Base-by-base conservation (phyloP, 2,797 vertebrate species). In the Parotocinclus haroldoi region DNA sequence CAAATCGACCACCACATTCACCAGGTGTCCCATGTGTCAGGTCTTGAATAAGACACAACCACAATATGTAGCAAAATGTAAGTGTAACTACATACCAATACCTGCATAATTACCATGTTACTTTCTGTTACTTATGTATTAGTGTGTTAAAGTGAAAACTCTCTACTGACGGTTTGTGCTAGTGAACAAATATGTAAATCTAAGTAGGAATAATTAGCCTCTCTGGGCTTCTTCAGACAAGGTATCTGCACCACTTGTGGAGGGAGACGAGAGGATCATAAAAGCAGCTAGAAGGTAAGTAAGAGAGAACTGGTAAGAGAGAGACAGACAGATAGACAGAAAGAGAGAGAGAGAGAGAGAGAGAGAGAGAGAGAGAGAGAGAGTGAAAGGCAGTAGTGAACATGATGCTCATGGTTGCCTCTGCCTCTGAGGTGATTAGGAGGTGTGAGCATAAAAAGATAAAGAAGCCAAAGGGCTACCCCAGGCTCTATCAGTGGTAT, bases 181-280 rank as follows among this genome's bases (percentile, higher is more conserved):
- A 27, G 27, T 27, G 27, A 27, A 16, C 40, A 62, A 55, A 55
- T 10, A 13, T 36, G 17, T 16, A 55, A 36, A 39, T 7, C 36
- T 42, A 58, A 46, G 40, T 52, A 49, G 45, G 46, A 42, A 76
- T 56, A 63, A 73, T 56, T 40, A 67, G 42, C 16, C 36, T 48
- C 27, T 38, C 44, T 58, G 72, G 58, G 61, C 18, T 58, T 59
- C 16, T 37, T 48, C 59, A 54, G 16, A 40, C 12, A 67, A n/a
- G 40, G 27, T 45, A 60, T 63, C 72, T 80, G 27, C 27, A 27
- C 27, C 27, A 27, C 85, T 84, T 83, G 83, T 84, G 82, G 83
- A 83, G 67, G 63, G 79, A 74, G 84, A 88, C 40, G 45, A 39
- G 8, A 63, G 39, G 40, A 9, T 57, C 52, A 71, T 12, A 57